Conservation (phyloP, 2,888 invertebrate species). For the Dolichomitus sp. region DNA sequence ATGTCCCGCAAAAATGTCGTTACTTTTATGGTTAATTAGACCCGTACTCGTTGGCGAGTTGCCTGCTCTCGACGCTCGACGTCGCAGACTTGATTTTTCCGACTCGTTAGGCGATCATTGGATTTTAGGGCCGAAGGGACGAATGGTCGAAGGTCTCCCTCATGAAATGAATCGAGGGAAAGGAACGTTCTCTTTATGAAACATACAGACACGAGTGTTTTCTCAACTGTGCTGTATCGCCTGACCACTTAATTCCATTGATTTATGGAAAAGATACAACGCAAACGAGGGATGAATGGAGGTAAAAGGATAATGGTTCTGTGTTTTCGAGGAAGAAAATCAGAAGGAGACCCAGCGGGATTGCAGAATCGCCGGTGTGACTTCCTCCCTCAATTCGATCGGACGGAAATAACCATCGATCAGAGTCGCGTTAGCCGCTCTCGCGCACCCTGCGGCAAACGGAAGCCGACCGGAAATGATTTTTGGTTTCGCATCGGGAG, state of each 20-base stretch:
- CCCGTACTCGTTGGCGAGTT: slow-evolving; percentile 58
- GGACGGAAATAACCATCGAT: slow-evolving; percentile 63
- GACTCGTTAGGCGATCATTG: slow-evolving; percentile 82
- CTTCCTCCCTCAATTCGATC: slow-evolving; percentile 57
- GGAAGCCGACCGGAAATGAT: slow-evolving; percentile 61
- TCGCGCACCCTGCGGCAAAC: slow-evolving; percentile 20
- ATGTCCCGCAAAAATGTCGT: slow-evolving; percentile 77
- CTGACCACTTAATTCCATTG: slow-evolving; percentile 8
- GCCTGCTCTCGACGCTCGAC: slow-evolving; percentile 42
- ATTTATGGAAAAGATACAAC: slow-evolving; percentile 26
- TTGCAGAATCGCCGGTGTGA: slow-evolving; percentile 30
- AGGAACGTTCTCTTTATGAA: not conserved
- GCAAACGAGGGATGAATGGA: not conserved
- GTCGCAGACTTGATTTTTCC: slow-evolving; percentile 82
- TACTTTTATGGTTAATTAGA: slow-evolving; percentile 85
- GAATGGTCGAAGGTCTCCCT: not conserved
- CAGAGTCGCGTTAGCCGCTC: slow-evolving; percentile 39
- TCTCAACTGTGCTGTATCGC: not conserved
- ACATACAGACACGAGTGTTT: slow-evolving; percentile 4
- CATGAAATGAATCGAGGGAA: slow-evolving; percentile 12
- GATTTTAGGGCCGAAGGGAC: slow-evolving; percentile 34
- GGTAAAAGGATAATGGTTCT: slow-evolving; percentile 6
- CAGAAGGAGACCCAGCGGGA: slow-evolving; percentile 13
- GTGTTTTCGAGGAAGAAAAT: slow-evolving; percentile 27
- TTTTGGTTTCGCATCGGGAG: slow-evolving; percentile 47